Base-by-base conservation (phyloP, 2,888 invertebrate species). In the Sarcophaga subvicina region DNA sequence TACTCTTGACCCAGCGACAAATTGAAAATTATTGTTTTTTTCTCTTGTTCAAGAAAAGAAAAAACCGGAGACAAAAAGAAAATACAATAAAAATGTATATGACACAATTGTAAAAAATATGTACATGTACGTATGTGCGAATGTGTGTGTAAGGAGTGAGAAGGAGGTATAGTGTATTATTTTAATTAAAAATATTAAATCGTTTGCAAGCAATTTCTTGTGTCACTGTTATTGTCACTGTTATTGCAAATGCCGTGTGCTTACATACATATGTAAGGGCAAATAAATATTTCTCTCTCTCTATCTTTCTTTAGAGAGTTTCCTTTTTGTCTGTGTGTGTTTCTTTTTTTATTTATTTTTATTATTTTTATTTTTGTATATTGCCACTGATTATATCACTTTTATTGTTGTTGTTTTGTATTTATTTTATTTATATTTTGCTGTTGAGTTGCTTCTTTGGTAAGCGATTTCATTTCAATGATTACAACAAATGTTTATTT, bases 101-200 rank as follows among this genome's bases (percentile, higher is more conserved):
- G 22, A 72, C 22, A 73, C 78, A 63, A 72, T 27, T 78, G 72
- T 25, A 83, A 78, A 54, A 14, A 14, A 83, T 73, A 63, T n/a
- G 62, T 20, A 14, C 4, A 54, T 49, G 1, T 14, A 20, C 12
- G n/a, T 63, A 27, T 76, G n/a, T 54, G 27, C 25, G 20, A 6
- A 14, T 62, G 72, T 72, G 62, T 59, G 64, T 63, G 20, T 2
- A 4, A n/a, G n/a, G 0, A 10, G 37, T 37, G 37, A 37, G 37
- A 10, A 37, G 37, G 37, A 10, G 37, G 37, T 37, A 37, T 37
- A 37, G 37, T 37, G 37, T 37, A 37, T 11, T 60, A 59, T 78
- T 78, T 83, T 78, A 78, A 83, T 78, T 78, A 83, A 77, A 81
- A 77, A 71, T 66, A 27, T 14, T 12, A 2, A 47, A 66, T 77